Percentiles rank a stretch among this genome's conserved stretches.
Evolutionary conservation across 2,797 vertebrate genomes (phyloP).

Genomic region (Brachyalestes nurse): DNA sequence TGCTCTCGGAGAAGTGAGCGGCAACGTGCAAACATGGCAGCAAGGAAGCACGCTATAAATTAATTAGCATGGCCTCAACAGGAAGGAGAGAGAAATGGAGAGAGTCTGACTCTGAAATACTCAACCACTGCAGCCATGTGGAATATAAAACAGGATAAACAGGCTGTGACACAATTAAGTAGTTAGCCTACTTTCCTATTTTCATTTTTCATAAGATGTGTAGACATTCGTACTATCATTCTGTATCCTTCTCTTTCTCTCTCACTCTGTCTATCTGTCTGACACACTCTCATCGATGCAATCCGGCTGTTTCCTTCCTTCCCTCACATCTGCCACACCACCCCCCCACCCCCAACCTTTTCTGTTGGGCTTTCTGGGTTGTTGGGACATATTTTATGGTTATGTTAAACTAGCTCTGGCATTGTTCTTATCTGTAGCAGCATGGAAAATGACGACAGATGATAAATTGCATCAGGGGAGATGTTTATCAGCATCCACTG

Average conservation of each 20-base stretch:
- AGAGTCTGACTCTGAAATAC: constrained; percentile 3
- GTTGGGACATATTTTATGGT: constrained; percentile 53
- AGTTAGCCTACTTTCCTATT: constrained; percentile 14
- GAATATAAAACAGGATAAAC: background rate
- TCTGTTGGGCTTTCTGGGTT: constrained; percentile 25
- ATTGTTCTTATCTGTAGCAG: constrained; percentile 59
- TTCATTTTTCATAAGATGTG: background rate
- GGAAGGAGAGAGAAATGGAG: background rate
- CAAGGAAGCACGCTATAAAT: constrained; percentile 37
- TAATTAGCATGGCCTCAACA: constrained; percentile 32
- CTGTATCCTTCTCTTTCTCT: background rate
- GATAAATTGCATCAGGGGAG: constrained; percentile 60
- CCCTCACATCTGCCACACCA: background rate
- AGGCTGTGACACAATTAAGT: constrained; percentile 11
- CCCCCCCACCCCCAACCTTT: background rate
- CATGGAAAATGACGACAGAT: constrained; percentile 52
- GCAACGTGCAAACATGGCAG: constrained; percentile 37
- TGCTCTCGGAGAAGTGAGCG: constrained; percentile 30
- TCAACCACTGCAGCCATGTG: constrained; percentile 12
- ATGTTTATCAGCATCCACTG: constrained; percentile 58
- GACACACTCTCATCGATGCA: background rate
- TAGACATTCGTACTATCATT: background rate
- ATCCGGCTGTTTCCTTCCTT: background rate
- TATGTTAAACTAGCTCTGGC: constrained; percentile 54
- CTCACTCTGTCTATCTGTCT: background rate